Evolutionary conservation across 2,113 vertebrate genomes (phyloP).

Genomic region (Phylloscopus trochilus): DNA sequence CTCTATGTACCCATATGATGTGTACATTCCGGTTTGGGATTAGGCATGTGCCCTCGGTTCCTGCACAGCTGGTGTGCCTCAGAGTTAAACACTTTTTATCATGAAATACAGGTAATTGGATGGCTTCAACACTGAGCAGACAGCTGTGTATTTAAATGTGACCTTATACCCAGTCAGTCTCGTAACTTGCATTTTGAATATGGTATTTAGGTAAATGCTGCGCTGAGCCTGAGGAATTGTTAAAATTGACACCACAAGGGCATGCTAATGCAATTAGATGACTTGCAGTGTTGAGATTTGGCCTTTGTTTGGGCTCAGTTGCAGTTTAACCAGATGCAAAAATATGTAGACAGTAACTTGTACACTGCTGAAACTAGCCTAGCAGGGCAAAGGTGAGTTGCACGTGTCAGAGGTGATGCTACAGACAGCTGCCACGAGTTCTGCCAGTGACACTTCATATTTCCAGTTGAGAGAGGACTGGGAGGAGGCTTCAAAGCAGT

Average conservation of each 20-base stretch:
- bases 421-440: neutral
- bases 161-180: neutral
- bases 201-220: neutral
- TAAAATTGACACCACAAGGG: neutral
- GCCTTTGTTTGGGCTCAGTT: neutral
- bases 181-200: neutral
- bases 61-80: neutral
- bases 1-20: rapidly evolving
- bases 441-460: neutral
- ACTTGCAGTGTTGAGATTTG: neutral
- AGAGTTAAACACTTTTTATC: neutral
- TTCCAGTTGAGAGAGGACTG: neutral
- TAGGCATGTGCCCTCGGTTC: neutral
- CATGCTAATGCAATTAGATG: neutral
- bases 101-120: neutral
- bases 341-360: neutral
- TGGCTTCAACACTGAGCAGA: neutral
- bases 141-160: constrained; percentile 27
- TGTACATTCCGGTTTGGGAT: neutral
- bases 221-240: neutral
- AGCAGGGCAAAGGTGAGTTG: neutral
- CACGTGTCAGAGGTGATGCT: neutral
- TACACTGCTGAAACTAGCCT: neutral
- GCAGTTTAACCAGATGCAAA: neutral
- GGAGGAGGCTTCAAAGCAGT: neutral